Percentiles rank a stretch among this genome's conserved stretches.
phyloP scores from a whole-genome alignment of 1,140 invertebrate species.

The Hormaphis cornu region DNA sequence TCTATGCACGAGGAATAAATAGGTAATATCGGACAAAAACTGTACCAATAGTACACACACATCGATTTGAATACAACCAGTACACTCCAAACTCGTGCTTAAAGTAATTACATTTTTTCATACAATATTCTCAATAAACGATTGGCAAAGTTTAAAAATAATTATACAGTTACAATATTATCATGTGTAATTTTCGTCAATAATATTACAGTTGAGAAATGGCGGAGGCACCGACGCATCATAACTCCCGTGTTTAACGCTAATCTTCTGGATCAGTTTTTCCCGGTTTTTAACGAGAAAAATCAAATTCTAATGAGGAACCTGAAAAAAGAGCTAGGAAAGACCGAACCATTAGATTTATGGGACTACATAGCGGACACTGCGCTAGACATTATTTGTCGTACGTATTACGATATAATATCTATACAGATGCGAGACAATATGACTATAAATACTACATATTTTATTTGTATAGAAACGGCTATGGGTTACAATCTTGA shows the following conservation, averaged over 20 bases:
- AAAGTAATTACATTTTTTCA: too few species aligned
- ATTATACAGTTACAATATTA: too few species aligned
- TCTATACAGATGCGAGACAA: neutral
- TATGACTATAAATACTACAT: neutral
- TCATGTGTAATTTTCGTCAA: too few species aligned
- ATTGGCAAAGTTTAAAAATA: too few species aligned
- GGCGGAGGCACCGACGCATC: conserved; percentile 54
- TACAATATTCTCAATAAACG: too few species aligned
- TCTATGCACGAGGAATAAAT: too few species aligned
- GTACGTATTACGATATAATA: conserved; percentile 44
- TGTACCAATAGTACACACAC: too few species aligned
- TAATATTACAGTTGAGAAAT: conserved; percentile 40
- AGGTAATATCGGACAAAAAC: too few species aligned
- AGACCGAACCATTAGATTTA: conserved; percentile 35
- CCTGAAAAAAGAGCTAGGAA: conserved; percentile 35
- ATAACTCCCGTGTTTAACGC: conserved; percentile 75
- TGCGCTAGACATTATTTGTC: conserved; percentile 72
- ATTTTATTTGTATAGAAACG: conserved; percentile 54
- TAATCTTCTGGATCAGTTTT: conserved; percentile 64
- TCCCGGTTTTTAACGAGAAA: conserved; percentile 66
- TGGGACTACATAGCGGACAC: conserved; percentile 52
- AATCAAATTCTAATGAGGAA: conserved; percentile 48
- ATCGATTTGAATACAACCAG: too few species aligned
- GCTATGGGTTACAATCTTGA: conserved; percentile 72
- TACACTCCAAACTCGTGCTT: too few species aligned